Conservation (phyloP, 2,888 invertebrate genomes). For the Dugesia japonica region DNA sequence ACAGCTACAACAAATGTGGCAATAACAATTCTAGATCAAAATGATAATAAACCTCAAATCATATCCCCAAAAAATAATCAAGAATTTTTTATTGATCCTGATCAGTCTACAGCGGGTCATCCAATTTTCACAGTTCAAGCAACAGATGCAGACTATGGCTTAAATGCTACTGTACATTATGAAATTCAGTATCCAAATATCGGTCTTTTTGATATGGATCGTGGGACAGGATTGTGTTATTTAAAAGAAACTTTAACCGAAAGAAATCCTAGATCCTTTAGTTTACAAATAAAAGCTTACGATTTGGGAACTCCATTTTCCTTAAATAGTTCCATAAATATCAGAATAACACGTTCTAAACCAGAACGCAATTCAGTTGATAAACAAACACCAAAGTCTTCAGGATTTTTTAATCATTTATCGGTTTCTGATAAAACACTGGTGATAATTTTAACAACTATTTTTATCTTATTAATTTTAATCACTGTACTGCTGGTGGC, state of each 20-base stretch:
- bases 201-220: slow-evolving; percentile 26
- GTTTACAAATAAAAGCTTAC: slow-evolving; percentile 25
- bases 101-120: slow-evolving; percentile 16
- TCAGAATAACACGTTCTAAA: slow-evolving; percentile 17
- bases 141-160: slow-evolving; percentile 4
- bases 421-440: slow-evolving; percentile 22
- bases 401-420: slow-evolving; percentile 10
- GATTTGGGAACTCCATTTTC: slow-evolving; percentile 11
- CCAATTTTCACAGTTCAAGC: slow-evolving; percentile 29
- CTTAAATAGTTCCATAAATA: slow-evolving; percentile 17
- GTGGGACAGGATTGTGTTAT: slow-evolving; percentile 16
- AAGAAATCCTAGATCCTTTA: neutral
- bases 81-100: slow-evolving; percentile 24
- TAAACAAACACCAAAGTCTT: neutral
- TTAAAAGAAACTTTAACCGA: neutral
- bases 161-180: slow-evolving; percentile 21
- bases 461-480: slow-evolving; percentile 22
- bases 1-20: slow-evolving; percentile 21
- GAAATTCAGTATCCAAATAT: neutral
- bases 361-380: slow-evolving; percentile 21
- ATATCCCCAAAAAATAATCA: slow-evolving; percentile 23
- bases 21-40: neutral
- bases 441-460: slow-evolving; percentile 10
- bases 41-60: slow-evolving; percentile 20
- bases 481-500: slow-evolving; percentile 22